Percentiles rank a stretch among this genome's conserved stretches.
Evolutionary conservation across 2,797 vertebrate genomes (phyloP).

Genomic region (Lacerta viridis): DNA sequence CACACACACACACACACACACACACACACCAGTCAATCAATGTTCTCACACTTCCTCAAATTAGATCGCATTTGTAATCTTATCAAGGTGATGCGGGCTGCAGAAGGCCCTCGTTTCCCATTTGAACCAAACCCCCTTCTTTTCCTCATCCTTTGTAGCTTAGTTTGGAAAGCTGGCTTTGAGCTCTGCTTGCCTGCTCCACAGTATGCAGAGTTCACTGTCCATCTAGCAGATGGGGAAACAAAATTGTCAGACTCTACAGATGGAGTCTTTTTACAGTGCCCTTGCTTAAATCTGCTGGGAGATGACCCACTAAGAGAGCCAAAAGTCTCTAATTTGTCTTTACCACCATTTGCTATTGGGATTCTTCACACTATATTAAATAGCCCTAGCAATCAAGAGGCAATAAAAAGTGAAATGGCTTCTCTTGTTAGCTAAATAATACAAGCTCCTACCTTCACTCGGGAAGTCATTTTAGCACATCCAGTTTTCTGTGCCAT

Average conservation of each 20-base stretch:
- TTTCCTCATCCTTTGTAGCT: constrained; percentile 34
- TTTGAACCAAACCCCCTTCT: neutral
- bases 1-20: neutral
- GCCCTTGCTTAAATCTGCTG: constrained; percentile 69
- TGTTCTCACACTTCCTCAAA: neutral
- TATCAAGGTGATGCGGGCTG: neutral
- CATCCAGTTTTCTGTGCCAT: constrained; percentile 31
- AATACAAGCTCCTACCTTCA: constrained; percentile 35
- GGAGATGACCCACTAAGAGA: constrained; percentile 74
- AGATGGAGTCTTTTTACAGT: constrained; percentile 76
- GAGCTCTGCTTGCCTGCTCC: constrained; percentile 50
- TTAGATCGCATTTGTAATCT: neutral
- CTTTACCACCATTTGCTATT: constrained; percentile 65
- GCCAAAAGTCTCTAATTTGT: constrained; percentile 75
- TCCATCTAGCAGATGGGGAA: constrained; percentile 79
- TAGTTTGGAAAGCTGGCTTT: constrained; percentile 69
- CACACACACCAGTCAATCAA: neutral
- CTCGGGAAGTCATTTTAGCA: constrained; percentile 25
- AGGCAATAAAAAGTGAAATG: constrained; percentile 4
- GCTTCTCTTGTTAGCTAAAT: constrained; percentile 26
- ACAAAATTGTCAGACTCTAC: constrained; percentile 57
- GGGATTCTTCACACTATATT: constrained; percentile 57
- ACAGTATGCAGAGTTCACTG: constrained; percentile 64
- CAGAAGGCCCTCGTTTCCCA: constrained; percentile 17
- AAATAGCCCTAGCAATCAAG: constrained; percentile 16